Base-by-base conservation (phyloP, 2,888 invertebrate species). In the Ischnus inquisitorius region DNA sequence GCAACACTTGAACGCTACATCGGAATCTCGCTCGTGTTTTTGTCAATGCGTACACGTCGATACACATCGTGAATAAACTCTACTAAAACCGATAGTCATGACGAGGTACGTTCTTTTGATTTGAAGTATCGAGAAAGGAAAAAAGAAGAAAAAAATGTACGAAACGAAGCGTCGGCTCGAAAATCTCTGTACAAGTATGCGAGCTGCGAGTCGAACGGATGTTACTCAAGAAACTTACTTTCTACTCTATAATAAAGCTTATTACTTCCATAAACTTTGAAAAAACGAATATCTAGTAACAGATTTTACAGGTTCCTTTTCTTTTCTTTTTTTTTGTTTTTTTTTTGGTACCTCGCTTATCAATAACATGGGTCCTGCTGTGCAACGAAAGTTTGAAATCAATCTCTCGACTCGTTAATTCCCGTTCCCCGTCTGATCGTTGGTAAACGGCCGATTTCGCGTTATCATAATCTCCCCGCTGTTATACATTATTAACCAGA, bases 301-400 rank as follows among this genome's bases (percentile, higher is more conserved):
- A 86, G 83, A 82, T 82, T 79, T 85, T 79, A 86, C 83, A 86
- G 77, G 65, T 77, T 48, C 19, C 82, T 77, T 62, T 69, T 65
- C 69, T 77, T 83, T 69, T 28, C 65, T 72, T 75, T 46, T 43
- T 65, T 69, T 67, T 77, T 69, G 67, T 80, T 64, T 57, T 82
- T 76, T 87, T 83, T 87, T 87, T 86, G 82, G 87, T 85, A 83
- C 84, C 86, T 87, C 81, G 81, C 81, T 84, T 79, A 64, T 81
- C 72, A 69, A 84, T 83, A 84, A 86, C 80, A 79, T 78, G 64
- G 72, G 75, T 78, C 69, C 72, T 77, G 65, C 75, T 74, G 79
- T 76, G 85, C 83, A 86, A 85, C 80, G 79, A 82, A 87, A 83
- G 54, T 60, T 80, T 77, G 78, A 28, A 83, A 74, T 77, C 79